phyloP scores from a whole-genome alignment of 1,140 invertebrate species.

The Nasonia longicornis region DNA sequence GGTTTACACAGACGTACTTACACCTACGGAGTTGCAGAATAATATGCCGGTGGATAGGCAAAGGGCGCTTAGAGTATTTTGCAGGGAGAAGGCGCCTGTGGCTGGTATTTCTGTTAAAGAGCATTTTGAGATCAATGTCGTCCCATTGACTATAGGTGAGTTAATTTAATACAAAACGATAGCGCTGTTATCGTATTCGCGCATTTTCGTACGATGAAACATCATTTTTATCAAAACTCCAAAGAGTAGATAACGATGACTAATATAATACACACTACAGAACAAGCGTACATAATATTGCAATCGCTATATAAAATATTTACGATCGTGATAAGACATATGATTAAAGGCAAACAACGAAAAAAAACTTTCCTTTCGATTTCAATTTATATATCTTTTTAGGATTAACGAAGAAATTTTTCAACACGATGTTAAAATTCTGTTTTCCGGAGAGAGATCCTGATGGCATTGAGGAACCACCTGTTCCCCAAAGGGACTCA shows the following conservation, averaged over 20 bases:
- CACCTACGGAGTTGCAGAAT: conserved; percentile 87
- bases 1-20: conserved; percentile 92
- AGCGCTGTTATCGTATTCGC: neutral
- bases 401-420: conserved; percentile 96
- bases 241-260: too few species aligned
- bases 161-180: conserved; percentile 18
- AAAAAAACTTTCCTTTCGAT: neutral
- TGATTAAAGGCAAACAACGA: too few species aligned
- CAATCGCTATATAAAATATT: too few species aligned
- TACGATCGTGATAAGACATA: too few species aligned
- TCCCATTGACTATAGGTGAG: conserved; percentile 89
- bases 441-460: conserved; percentile 98
- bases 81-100: conserved; percentile 90
- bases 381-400: conserved; percentile 51
- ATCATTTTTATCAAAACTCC: too few species aligned
- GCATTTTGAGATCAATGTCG: conserved; percentile 97
- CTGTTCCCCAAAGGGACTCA: conserved; percentile 78
- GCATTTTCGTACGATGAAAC: too few species aligned
- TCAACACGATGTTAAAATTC: conserved; percentile 97
- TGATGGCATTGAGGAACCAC: conserved; percentile 80
- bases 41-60: conserved; percentile 89
- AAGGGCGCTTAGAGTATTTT: conserved; percentile 88
- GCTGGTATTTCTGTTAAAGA: conserved; percentile 98
- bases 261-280: too few species aligned
- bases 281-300: too few species aligned